Evolutionary conservation across 2,797 vertebrate species (phyloP), one percentile per base, ranked within the genome.

Genomic region (Vultur gryphus): DNA sequence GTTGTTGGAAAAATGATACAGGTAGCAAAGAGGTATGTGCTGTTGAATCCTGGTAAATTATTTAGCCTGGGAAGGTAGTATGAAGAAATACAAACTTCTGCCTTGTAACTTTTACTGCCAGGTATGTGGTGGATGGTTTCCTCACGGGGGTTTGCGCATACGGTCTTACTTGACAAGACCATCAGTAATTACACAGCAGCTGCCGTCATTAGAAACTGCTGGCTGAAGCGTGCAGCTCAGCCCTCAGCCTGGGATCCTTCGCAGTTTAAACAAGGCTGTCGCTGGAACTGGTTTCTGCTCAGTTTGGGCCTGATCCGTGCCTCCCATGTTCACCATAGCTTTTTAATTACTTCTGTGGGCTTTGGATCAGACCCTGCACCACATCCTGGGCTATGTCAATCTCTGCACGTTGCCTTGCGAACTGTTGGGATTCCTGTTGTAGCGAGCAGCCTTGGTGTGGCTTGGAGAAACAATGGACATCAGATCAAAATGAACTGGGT

Each of bases 41-140:
- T 67, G 19, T 65, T 0, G 0, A 48, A 43, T 54, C 24, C 80
- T 29, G 11, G 12, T 46, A 16, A 76, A n/a, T 52, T 25, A 18
- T 48, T 69, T 67, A 71, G 25, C 1, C 4, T 73, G 86, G 52
- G 77, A 84, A 55, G 43, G 75, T 62, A 31, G 76, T 13, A 6
- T 1, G 26, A 61, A 37, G 77, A 87, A 81, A 75, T 43, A 35
- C 48, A 61, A 17, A 54, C 35, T 58, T 79, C n/a, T 87, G 14
- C 58, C 43, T 46, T 52, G 46, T 59, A 13, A 9, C 37, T 19
- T 58, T 73, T 21, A 31, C n/a, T 62, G 65, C 48, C 70, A 66
- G 88, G 76, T 78, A 9, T 0, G 13, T 37, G 79, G 52, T 71
- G 37, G 51, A 11, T 64, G 70, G 39, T 79, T 82, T 75, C 57